Percentiles rank a stretch among this genome's conserved stretches.
phyloP scores from a whole-genome alignment of 2,888 invertebrate species.

The Autographa pulchrina region DNA sequence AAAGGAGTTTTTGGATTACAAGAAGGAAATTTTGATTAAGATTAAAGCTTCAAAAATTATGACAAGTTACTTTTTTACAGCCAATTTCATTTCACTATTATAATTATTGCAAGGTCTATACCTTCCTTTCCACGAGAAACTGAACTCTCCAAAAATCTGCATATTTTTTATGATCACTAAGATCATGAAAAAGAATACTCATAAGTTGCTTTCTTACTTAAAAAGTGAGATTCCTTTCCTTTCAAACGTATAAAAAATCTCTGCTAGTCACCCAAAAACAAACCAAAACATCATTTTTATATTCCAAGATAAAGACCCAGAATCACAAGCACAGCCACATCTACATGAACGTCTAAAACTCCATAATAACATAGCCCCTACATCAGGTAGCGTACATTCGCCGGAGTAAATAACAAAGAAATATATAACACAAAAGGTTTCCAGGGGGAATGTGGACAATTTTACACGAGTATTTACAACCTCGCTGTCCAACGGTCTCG shows the following conservation, averaged over 20 bases:
- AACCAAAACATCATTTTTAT: conserved; percentile 9
- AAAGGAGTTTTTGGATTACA: not conserved
- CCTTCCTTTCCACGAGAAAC: no score
- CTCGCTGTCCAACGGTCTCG: conserved; percentile 89
- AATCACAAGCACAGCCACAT: conserved; percentile 13
- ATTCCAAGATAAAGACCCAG: conserved; percentile 5
- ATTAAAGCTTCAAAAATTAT: no score
- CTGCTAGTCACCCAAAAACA: not conserved
- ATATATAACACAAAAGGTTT: conserved; percentile 84
- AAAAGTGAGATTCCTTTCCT: no score
- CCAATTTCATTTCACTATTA: no score
- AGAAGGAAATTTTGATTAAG: not conserved
- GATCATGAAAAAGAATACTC: no score
- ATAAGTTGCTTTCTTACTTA: no score
- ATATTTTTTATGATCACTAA: no score
- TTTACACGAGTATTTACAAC: conserved; percentile 90
- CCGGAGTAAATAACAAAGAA: conserved; percentile 87
- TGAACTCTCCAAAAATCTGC: no score
- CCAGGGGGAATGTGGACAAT: conserved; percentile 88
- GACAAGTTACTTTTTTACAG: no score
- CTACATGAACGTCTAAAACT: conserved; percentile 18
- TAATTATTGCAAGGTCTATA: no score
- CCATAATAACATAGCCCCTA: conserved; percentile 54
- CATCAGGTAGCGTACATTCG: conserved; percentile 62
- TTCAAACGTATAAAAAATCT: no score